Evolutionary conservation across 1,140 invertebrate genomes (phyloP).

Genomic region (Papilio machaon): DNA sequence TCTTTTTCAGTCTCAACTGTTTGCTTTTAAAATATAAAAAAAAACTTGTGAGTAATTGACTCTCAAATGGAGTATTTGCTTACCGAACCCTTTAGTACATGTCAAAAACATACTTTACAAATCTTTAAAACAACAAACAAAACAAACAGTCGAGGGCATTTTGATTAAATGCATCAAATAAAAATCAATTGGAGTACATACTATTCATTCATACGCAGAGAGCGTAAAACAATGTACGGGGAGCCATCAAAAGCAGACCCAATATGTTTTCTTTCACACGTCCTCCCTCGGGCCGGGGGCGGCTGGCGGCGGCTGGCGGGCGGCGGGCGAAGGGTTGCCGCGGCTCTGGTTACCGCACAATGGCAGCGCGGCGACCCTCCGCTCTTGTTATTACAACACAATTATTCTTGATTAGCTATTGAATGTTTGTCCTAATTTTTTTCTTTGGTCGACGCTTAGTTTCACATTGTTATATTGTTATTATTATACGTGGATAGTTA

Average conservation of each 20-base stretch:
- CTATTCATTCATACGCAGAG: constrained; percentile 18
- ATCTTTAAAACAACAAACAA: constrained; percentile 20
- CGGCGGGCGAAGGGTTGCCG: constrained; percentile 50
- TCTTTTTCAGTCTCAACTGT: neutral
- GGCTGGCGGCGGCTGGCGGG: constrained; percentile 19
- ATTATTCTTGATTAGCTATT: constrained; percentile 72
- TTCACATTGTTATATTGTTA: constrained; percentile 14
- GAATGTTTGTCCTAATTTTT: constrained; percentile 55
- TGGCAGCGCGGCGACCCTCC: constrained; percentile 53
- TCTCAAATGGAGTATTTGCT: neutral
- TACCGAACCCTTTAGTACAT: neutral
- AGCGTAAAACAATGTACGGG: constrained; percentile 29
- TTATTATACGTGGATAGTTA: neutral
- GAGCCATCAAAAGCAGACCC: constrained; percentile 41
- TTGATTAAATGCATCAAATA: constrained; percentile 28
- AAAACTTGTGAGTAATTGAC: neutral
- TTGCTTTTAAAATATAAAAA: neutral
- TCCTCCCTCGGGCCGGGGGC: constrained; percentile 44
- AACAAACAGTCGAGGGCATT: neutral
- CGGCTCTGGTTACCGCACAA: constrained; percentile 64
- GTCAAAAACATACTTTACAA: constrained; percentile 17
- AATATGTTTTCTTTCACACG: constrained; percentile 64
- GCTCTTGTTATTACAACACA: constrained; percentile 63
- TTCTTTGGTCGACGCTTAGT: constrained; percentile 33
- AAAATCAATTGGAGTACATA: constrained; percentile 23